Evolutionary conservation across 2,888 invertebrate genomes (phyloP).

Genomic region (Clivina fossor): DNA sequence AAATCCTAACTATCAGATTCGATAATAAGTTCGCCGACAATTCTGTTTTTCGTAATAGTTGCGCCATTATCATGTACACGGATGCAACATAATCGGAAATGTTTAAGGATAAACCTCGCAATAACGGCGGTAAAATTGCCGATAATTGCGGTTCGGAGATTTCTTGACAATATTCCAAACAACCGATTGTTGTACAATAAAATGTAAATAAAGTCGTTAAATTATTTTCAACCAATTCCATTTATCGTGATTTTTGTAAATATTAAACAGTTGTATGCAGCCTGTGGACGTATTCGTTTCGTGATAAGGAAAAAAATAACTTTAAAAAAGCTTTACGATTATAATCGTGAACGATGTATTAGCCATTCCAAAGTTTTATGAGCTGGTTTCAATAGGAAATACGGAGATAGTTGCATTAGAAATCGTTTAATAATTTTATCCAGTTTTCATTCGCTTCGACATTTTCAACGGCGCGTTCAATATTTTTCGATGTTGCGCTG

Average conservation of each 20-base stretch:
- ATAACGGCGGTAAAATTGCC: constrained; percentile 69
- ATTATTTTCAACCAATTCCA: constrained; percentile 76
- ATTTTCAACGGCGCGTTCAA: constrained; percentile 80
- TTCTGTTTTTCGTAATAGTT: constrained; percentile 65
- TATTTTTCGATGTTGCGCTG: constrained; percentile 70
- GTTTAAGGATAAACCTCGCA: constrained; percentile 69
- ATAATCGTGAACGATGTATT: constrained; percentile 85
- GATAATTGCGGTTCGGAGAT: constrained; percentile 67
- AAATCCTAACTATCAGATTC: constrained; percentile 62
- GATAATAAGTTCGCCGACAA: constrained; percentile 61
- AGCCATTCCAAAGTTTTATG: constrained; percentile 97
- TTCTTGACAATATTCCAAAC: constrained; percentile 60
- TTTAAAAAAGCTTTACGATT: constrained; percentile 80
- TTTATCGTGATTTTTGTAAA: constrained; percentile 61
- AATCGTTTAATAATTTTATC: constrained; percentile 77
- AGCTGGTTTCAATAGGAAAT: constrained; percentile 78
- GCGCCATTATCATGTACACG: constrained; percentile 72
- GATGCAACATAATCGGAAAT: constrained; percentile 72
- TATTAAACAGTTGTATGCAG: constrained; percentile 73
- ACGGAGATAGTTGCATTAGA: constrained; percentile 80
- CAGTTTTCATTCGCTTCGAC: constrained; percentile 74
- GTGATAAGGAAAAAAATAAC: constrained; percentile 87
- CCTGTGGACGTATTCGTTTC: constrained; percentile 86
- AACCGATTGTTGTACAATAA: constrained; percentile 74
- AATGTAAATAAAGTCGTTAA: constrained; percentile 77